Evolutionary conservation across 2,888 invertebrate species (phyloP).

Genomic region (Drosophila neonasuta): DNA sequence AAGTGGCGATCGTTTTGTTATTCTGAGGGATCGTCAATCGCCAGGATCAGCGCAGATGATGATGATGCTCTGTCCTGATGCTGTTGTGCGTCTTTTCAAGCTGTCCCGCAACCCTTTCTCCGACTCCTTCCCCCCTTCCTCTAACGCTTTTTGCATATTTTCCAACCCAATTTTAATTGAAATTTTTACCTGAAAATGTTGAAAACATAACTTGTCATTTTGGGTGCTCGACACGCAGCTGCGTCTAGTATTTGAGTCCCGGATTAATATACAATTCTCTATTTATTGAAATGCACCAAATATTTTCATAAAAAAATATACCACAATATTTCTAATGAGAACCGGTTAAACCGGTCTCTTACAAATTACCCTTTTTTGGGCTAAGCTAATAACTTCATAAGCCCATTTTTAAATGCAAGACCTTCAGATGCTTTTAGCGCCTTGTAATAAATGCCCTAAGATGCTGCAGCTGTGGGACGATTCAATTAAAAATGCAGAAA

Average conservation of each 20-base stretch:
- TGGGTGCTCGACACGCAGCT: slow-evolving; percentile 54
- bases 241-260: slow-evolving; percentile 44
- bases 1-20: slow-evolving; percentile 70
- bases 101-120: slow-evolving; percentile 58
- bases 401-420: background rate
- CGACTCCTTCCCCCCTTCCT: background rate
- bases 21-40: slow-evolving; percentile 34
- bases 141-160: slow-evolving; percentile 44
- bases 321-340: slow-evolving; percentile 61
- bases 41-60: slow-evolving; percentile 31
- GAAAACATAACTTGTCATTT: slow-evolving; percentile 32
- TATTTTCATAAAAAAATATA: slow-evolving; percentile 67
- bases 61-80: slow-evolving; percentile 27
- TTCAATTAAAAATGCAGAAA: background rate
- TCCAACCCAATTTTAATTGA: slow-evolving; percentile 64
- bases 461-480: background rate
- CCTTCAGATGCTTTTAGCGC: slow-evolving; percentile 1
- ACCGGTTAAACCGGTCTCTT: slow-evolving; percentile 63
- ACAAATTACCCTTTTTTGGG: slow-evolving; percentile 31
- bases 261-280: slow-evolving; percentile 49
- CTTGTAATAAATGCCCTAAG: slow-evolving; percentile 1
- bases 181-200: slow-evolving; percentile 69
- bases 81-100: slow-evolving; percentile 67
- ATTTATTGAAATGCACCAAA: slow-evolving; percentile 71
- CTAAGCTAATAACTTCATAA: slow-evolving; percentile 12